Base-by-base conservation (phyloP, 2,113 vertebrate species). In the Emberiza fucata region DNA sequence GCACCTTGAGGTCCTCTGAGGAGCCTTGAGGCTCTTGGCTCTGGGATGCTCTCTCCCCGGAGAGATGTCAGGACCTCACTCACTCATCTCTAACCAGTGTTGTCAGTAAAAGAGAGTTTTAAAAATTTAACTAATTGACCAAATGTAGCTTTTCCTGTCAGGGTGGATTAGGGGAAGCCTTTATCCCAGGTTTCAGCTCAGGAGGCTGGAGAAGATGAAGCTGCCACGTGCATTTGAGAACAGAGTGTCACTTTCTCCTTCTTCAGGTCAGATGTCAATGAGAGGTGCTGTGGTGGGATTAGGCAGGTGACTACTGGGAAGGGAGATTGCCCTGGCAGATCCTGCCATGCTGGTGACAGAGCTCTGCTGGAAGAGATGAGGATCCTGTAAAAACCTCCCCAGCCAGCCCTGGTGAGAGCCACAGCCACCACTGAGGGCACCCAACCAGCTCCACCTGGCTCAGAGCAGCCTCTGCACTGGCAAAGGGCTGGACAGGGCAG, bases 71-170 rank as follows among this genome's bases (percentile, higher is more conserved):
- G 84, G 27, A 33, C 82, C 72, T 88, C 63, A 31, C 77, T 90
- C 72, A 10, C 68, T 94, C 76, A 21, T 86, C 90, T 83, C 56
- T 89, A 88, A 92, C 72, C 33, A 1, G 47, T 1, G 0, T n/a
- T 88, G 93, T 92, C 83, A 87, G 86, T 50, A 84, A 91, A 87
- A 90, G 75, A 65, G 92, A 68, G 51, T 61, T 86, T 90, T 40
- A 70, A 92, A 90, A 73, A 45, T 95, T 90, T 79, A 86, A 83
- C 85, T 97, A 95, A 91, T 96, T 89, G 89, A 82, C 87, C 70
- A 75, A 88, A 86, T 11, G 86, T 66, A 93, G 94, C 71, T 83
- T 92, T 88, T 81, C 80, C 77, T 96, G 94, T 91, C 95, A 78
- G 70, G 37, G 66, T 1, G 3, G 64, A 91, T 97, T 88, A 95